Percentiles rank a stretch among this genome's conserved stretches.
Evolutionary conservation across 2,113 vertebrate genomes (phyloP).

Genomic region (Plectropomus leopardus): DNA sequence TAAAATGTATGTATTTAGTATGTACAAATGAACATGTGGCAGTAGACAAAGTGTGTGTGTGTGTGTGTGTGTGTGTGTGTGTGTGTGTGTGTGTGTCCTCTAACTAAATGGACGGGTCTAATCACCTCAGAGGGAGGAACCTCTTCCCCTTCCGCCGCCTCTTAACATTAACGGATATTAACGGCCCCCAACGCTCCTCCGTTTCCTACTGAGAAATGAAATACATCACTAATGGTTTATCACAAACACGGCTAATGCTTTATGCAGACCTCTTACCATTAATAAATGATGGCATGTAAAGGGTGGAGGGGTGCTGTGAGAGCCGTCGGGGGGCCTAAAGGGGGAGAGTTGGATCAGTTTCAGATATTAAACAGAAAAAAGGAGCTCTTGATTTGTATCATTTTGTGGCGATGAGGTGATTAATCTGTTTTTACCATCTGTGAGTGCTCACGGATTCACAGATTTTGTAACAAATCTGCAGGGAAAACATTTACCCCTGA

Average conservation of each 20-base stretch:
- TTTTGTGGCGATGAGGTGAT: conserved; percentile 58
- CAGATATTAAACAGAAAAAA: conserved; percentile 74
- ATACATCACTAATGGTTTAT: conserved; percentile 84
- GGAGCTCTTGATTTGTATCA: conserved; percentile 55
- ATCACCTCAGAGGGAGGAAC: conserved; percentile 80
- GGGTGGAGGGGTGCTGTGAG: conserved; percentile 41
- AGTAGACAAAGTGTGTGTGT: background rate
- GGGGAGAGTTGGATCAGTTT: conserved; percentile 66
- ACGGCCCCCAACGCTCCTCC: conserved; percentile 76
- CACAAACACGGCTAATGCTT: conserved; percentile 82
- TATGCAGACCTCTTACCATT: conserved; percentile 82
- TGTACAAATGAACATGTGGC: background rate
- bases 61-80: conserved; percentile 9
- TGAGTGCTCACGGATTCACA: conserved; percentile 12
- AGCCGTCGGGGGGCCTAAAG: conserved; percentile 45
- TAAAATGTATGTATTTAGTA: background rate
- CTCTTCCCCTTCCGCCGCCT: conserved; percentile 78
- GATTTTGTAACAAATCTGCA: background rate
- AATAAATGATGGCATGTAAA: conserved; percentile 80
- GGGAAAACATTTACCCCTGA: background rate
- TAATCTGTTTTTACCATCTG: conserved; percentile 44
- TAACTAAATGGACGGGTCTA: conserved; percentile 82
- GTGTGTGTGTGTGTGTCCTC: conserved; percentile 42
- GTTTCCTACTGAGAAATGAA: conserved; percentile 82
- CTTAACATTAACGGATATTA: conserved; percentile 83